These are phyloP conservation scores for Phalloptychus januarius DNA, from an alignment of 2,797 vertebrate species.

Conservation along the genomic window DNA sequence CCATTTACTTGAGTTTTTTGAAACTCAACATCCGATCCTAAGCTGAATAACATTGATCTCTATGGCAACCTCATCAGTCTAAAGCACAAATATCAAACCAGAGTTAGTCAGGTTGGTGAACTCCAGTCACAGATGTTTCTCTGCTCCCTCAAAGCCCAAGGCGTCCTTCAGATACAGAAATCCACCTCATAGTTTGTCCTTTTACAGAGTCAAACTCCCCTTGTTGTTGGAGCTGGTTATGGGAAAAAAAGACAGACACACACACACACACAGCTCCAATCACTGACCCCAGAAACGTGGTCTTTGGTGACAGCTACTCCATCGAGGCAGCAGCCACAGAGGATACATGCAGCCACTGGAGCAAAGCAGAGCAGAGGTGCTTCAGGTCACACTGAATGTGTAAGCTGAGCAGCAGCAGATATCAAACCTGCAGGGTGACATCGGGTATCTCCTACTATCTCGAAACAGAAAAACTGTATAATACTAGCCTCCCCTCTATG, in stretches of 20 bases:
- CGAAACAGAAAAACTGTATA: background rate
- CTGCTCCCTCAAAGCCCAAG: constrained; percentile 47
- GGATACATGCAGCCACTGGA: constrained; percentile 59
- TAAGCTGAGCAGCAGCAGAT: constrained; percentile 53
- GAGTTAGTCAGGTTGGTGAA: background rate
- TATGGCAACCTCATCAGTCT: background rate
- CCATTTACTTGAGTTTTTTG: too few relatives aligned
- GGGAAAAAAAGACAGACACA: background rate
- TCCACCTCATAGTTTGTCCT: constrained; percentile 63
- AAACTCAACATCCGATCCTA: background rate
- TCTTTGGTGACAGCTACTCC: constrained; percentile 56
- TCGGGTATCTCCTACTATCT: constrained; percentile 24
- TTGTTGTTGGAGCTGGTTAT: constrained; percentile 33
- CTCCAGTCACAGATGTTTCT: constrained; percentile 1
- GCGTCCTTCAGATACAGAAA: constrained; percentile 57
- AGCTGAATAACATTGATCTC: background rate
- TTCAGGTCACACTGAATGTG: constrained; percentile 45
- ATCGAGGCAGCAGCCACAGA: constrained; percentile 55
- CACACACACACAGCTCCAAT: background rate
- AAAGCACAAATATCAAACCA: background rate
- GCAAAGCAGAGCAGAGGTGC: constrained; percentile 40
- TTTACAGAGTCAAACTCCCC: constrained; percentile 47
- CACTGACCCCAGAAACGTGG: constrained; percentile 43
- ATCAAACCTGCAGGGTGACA: constrained; percentile 12
- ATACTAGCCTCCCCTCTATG: background rate